Evolutionary conservation across 2,797 vertebrate species (phyloP).

Genomic region (Onychomys arenicola): DNA sequence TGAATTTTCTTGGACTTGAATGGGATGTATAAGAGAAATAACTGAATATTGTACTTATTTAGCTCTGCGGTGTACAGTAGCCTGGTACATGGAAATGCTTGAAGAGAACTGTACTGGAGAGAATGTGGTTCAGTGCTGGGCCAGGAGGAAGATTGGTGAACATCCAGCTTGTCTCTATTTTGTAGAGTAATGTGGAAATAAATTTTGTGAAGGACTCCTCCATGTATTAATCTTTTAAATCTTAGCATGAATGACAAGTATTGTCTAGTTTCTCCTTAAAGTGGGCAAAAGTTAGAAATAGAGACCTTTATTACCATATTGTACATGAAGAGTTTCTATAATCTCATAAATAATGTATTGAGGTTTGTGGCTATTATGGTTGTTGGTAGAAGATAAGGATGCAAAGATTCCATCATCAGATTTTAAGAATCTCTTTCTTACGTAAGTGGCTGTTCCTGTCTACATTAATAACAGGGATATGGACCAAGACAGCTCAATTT

Average conservation of each 20-base stretch:
- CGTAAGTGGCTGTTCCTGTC: not conserved
- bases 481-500: slow-evolving; percentile 18
- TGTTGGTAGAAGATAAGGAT: slow-evolving; percentile 45
- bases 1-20: slow-evolving; percentile 1
- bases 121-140: not conserved
- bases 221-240: slow-evolving; percentile 42
- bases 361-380: not conserved
- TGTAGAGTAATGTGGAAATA: slow-evolving; percentile 30
- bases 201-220: not conserved
- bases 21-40: not conserved
- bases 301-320: not conserved
- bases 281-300: slow-evolving; percentile 13
- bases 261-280: slow-evolving; percentile 45
- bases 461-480: not conserved
- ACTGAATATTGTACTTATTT: not conserved
- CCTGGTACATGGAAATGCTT: not conserved
- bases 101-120: not conserved
- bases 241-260: not conserved
- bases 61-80: not conserved
- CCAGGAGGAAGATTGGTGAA: not conserved
- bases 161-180: not conserved
- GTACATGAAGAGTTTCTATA: slow-evolving; percentile 25
- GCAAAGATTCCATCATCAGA: slow-evolving; percentile 25
- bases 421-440: slow-evolving; percentile 14
- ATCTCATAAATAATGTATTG: slow-evolving; percentile 22